Conservation (phyloP, 1,140 invertebrate genomes). For the Helicoverpa zea region DNA sequence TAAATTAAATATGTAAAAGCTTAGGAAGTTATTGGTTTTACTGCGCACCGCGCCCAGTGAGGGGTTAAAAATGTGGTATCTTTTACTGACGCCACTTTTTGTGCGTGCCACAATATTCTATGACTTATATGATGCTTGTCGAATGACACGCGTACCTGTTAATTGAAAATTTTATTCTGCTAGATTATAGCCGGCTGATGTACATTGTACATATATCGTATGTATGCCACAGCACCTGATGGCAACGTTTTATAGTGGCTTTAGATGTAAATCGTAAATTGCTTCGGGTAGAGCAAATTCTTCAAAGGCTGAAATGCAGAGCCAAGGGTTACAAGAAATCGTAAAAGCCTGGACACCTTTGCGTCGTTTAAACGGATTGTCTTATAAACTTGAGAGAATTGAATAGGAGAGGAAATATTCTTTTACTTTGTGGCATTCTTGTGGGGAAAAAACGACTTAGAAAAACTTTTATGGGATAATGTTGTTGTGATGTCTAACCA, state of each 20-base stretch:
- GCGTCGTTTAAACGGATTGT: conserved; percentile 15
- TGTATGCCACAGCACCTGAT: no score
- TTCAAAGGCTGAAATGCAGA: conserved; percentile 37
- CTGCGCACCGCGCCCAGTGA: conserved; percentile 52
- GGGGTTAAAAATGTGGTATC: conserved; percentile 66
- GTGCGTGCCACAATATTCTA: no score
- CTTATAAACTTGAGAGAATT: conserved; percentile 29
- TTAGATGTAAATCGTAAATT: conserved; percentile 56
- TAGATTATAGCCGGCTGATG: no score
- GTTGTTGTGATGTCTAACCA: conserved; percentile 22
- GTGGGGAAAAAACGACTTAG: conserved; percentile 14
- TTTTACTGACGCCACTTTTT: conserved; percentile 18
- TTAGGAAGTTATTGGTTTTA: conserved; percentile 50
- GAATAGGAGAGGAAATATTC: background rate
- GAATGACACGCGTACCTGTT: no score
- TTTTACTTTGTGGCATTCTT: conserved; percentile 25
- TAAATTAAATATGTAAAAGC: conserved; percentile 74
- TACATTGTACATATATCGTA: no score
- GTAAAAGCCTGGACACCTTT: conserved; percentile 37
- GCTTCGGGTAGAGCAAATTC: conserved; percentile 16
- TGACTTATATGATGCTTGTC: no score
- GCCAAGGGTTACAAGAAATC: conserved; percentile 39
- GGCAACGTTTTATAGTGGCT: no score
- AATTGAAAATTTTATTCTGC: no score
- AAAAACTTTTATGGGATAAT: conserved; percentile 19